Percentiles rank a stretch among this genome's conserved stretches.
Evolutionary conservation across 2,888 invertebrate genomes (phyloP).

Genomic region (Cantharis rufa): DNA sequence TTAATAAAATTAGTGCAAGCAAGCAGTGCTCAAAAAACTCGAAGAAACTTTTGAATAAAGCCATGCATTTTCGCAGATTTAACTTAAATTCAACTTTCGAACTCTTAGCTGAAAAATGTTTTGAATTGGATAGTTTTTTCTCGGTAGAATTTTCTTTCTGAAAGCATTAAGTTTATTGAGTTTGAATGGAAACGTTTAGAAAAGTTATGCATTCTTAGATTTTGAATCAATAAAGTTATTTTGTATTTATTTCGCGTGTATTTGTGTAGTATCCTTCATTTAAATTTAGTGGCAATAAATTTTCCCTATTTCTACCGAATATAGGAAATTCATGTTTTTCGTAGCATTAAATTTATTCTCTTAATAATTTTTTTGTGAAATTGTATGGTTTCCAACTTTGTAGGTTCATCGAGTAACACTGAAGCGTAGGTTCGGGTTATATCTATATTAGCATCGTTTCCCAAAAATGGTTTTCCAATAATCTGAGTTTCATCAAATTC

Average conservation of each 20-base stretch:
- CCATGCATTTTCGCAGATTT: constrained; percentile 20
- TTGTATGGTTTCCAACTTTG: not conserved
- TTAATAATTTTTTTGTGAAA: not conserved
- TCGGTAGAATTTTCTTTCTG: not conserved
- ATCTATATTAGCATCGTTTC: not conserved
- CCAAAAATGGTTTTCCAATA: not conserved
- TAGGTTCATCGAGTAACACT: not conserved
- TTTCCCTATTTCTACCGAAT: not conserved
- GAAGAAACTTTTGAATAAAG: constrained; percentile 7
- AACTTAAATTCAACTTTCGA: constrained; percentile 14
- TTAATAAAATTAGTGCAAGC: not conserved
- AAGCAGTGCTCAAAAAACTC: not conserved
- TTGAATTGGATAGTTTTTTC: not conserved
- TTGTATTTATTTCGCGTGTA: not conserved
- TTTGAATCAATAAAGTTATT: not conserved
- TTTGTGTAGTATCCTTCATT: not conserved
- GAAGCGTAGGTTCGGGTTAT: not conserved
- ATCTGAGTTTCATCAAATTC: not conserved
- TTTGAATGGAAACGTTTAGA: not conserved
- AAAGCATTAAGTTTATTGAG: not conserved
- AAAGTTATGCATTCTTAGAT: not conserved
- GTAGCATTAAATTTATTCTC: not conserved
- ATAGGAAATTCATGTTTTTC: not conserved
- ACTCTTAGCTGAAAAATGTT: constrained; percentile 17
- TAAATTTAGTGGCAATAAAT: not conserved